Base-by-base conservation (phyloP, 2,888 invertebrate genomes). In the Onchidella celtica region DNA sequence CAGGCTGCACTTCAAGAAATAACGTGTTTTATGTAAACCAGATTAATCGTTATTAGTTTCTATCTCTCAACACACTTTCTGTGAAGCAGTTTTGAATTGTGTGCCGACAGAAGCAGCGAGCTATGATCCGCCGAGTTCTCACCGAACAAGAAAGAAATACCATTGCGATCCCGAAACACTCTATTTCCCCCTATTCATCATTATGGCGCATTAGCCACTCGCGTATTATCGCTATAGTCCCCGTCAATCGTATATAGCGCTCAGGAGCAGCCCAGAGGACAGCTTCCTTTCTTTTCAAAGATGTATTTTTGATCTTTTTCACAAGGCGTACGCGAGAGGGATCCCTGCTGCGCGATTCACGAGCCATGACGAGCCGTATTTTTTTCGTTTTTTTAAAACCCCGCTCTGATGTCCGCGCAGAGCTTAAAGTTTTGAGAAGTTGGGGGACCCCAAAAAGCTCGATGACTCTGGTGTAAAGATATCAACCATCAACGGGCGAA, bases 171-270 rank as follows among this genome's bases (percentile, higher is more conserved):
- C 36, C 36, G 24, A 73, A 73, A 73, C 36, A 73, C 76, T 76
- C 76, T 55, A 68, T 76, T 55, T 76, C 76, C 65, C 34, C 57
- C 66, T 24, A 76, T 68, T 76, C 76, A 76, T 2, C 6, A 47
- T 66, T 66, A 34, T 24, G 17, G 9, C 55, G 76, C 65, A 76
- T 76, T 76, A 76, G 76, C 66, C 32, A 32, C 55, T 27, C 55
- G 55, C 21, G 34, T 61, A 61, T 73, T 59, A 36, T 73, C n/a
- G 27, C 24, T 9, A 32, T 11, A 36, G 73, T 73, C 61, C 61
- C 57, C 57, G 36, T 73, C 73, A 73, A 61, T 73, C 59, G 73
- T 4, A 59, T 59, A 27, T 36, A n/a, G 47, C 27, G 73, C 73
- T 61, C 73, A 14, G 38, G 24, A 73, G 24, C 61, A 57, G n/a